Evolutionary conservation across 2,113 vertebrate genomes (phyloP).

Genomic region (Henicopernis longicauda): DNA sequence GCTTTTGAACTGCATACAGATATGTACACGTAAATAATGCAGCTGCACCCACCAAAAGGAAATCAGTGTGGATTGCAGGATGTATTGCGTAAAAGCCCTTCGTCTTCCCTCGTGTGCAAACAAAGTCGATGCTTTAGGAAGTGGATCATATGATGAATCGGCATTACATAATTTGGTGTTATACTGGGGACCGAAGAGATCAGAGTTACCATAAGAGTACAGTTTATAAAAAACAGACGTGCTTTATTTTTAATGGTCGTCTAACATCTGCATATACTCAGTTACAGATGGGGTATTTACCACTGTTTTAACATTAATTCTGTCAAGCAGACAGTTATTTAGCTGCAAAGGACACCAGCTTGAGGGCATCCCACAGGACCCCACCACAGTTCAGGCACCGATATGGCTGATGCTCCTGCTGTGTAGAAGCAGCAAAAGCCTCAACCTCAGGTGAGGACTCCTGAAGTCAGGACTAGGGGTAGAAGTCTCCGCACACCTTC

Average conservation of each 20-base stretch:
- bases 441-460: not conserved
- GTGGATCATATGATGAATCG: not conserved
- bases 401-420: not conserved
- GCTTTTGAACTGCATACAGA: not conserved
- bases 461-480: not conserved
- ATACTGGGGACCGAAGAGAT: not conserved
- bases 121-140: not conserved
- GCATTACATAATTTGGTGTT: not conserved
- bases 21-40: rapidly evolving
- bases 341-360: not conserved
- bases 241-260: not conserved
- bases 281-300: not conserved
- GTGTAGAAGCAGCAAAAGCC: not conserved
- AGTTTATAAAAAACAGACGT: not conserved
- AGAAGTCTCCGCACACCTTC: not conserved
- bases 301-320: not conserved
- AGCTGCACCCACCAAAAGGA: not conserved
- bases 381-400: not conserved
- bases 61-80: not conserved
- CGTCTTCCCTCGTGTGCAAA: not conserved
- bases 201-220: not conserved
- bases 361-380: not conserved
- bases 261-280: not conserved
- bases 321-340: not conserved
- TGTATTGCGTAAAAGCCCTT: not conserved